Conservation (phyloP, 2,113 vertebrate species). For the Caloenas nicobarica region DNA sequence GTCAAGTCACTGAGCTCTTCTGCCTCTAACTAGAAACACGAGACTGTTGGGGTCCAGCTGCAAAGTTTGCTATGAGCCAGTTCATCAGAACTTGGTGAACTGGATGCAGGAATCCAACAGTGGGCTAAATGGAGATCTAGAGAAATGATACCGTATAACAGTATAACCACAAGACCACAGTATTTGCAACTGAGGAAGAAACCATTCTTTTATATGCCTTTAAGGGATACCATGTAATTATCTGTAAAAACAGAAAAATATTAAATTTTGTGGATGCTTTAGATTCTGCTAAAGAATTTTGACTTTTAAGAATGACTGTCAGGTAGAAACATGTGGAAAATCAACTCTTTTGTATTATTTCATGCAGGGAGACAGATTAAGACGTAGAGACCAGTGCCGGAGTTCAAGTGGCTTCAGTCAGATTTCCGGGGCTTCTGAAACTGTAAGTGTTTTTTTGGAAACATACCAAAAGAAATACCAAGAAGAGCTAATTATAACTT, state of each 20-base stretch:
- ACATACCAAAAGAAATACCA: not conserved
- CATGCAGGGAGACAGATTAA: not conserved
- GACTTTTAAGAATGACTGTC: not conserved
- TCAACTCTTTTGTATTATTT: not conserved
- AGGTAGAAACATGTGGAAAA: not conserved
- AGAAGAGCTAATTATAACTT: not conserved
- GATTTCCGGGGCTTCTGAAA: slow-evolving; percentile 20
- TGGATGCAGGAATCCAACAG: not conserved
- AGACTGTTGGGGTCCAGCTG: not conserved
- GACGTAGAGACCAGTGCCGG: not conserved
- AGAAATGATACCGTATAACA: not conserved
- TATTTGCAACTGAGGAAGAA: not conserved
- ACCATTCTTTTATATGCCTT: not conserved
- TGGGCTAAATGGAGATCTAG: not conserved
- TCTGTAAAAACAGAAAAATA: not conserved
- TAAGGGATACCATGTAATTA: not conserved
- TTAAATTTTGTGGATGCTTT: not conserved
- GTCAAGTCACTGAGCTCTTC: not conserved
- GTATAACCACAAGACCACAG: not conserved
- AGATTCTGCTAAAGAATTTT: not conserved
- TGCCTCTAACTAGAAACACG: not conserved
- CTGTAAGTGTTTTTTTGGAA: not conserved
- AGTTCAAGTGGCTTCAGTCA: not conserved
- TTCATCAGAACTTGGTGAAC: not conserved
- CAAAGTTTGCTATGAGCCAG: not conserved